These are phyloP conservation scores for Eudemis profundana DNA, from an alignment of 2,888 invertebrate genomes.

Conservation along the genomic window DNA sequence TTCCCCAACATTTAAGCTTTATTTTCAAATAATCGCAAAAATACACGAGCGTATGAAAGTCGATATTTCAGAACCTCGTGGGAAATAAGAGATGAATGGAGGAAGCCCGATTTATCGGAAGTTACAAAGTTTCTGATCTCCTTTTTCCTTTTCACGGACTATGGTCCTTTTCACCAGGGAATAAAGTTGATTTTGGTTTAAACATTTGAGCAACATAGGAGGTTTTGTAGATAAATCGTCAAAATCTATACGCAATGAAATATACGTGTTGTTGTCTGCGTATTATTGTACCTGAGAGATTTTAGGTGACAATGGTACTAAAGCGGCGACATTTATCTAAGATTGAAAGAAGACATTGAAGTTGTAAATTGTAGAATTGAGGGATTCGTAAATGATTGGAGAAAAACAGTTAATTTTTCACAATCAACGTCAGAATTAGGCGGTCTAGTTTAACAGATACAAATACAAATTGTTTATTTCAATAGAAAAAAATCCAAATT, in stretches of 20 bases:
- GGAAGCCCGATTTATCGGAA: constrained; percentile 22
- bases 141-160: neutral
- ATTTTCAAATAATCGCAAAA: neutral
- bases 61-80: constrained; percentile 20
- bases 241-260: constrained; percentile 2
- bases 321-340: neutral
- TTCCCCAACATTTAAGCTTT: neutral
- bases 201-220: neutral
- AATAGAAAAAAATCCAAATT: too few species aligned
- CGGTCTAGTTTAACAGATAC: too few species aligned
- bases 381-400: too few species aligned
- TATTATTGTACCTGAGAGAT: constrained; percentile 7
- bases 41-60: constrained; percentile 1
- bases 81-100: constrained; percentile 38
- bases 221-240: neutral
- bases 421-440: too few species aligned
- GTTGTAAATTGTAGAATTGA: too few species aligned
- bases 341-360: neutral
- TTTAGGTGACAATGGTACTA: neutral
- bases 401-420: too few species aligned
- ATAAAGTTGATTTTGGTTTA: neutral
- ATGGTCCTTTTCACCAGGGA: neutral
- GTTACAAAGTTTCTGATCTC: neutral
- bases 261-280: neutral
- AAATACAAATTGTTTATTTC: too few species aligned